Evolutionary conservation across 1,140 invertebrate genomes (phyloP), one percentile per base, ranked within the genome.

Genomic region (Delia radicum): DNA sequence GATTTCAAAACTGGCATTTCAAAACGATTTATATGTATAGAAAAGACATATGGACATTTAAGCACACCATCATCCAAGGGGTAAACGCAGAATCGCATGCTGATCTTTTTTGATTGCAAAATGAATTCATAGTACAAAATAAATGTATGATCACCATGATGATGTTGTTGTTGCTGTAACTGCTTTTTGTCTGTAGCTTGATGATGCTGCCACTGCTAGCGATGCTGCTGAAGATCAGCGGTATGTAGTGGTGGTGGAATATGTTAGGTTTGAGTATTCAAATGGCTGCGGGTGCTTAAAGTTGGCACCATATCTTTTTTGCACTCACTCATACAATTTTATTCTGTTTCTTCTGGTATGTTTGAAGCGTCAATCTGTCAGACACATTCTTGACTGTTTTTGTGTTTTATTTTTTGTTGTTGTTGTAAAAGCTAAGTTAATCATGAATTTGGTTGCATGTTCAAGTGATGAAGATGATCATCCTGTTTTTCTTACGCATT

Each of bases 1-100:
- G 83, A 85, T 85, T 84, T 85, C 83, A 84, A 85, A 85, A 83
- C 82, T 84, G 82, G 82, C 82, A 84, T 84, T 84, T 84, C 81
- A 69, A 69, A 69, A 69, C 84, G 82, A 84, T 84, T 84, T 82
- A 82, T 81, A 80, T 78, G 74, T 77, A 29, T 67, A 75, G 37
- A 65, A 46, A 26, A 48, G 46, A 62, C 73, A 33, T 69, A 69
- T 69, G 21, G 65, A 69, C 65, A 37, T 18, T n/a, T n/a, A n/a
- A 33, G 8, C 29, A 69, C 10, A 69, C 15, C 12, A 24, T 37
- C 2, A 0, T 37, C 21, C 29, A 33, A 69, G 21, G 29, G n/a
- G 24, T 21, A 55, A 71, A 77, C 71, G 62, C 62, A 74, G 73
- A 73, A 81, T 81, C 78, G 81, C 81, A 84, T 84, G 82, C 82